A percentile compares a stretch with the other conserved stretches of the same genome.
Evolutionary conservation across 2,113 vertebrate genomes (phyloP).

Genomic region (Tyrannus savana): DNA sequence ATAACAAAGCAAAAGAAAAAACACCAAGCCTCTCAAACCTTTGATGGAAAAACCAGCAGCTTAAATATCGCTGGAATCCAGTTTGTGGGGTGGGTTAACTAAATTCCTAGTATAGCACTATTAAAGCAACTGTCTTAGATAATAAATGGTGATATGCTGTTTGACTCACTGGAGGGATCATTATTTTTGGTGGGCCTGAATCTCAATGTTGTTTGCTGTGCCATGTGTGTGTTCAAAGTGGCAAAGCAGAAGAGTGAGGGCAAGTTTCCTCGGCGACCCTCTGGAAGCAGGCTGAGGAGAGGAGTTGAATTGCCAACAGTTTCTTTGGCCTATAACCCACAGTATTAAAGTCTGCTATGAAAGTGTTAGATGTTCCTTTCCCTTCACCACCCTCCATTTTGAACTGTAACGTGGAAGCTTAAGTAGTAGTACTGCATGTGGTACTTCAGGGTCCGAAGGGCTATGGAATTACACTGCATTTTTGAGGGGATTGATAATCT

Average conservation of each 20-base stretch:
- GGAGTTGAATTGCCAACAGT: neutral
- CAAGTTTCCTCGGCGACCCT: neutral
- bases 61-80: no score
- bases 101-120: neutral
- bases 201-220: neutral
- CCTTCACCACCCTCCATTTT: neutral
- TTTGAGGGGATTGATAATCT: neutral
- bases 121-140: neutral
- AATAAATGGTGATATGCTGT: neutral
- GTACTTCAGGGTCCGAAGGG: fast-evolving
- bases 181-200: neutral
- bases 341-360: neutral
- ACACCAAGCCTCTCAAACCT: no score
- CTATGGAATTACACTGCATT: neutral
- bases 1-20: no score
- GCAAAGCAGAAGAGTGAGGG: neutral
- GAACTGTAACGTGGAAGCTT: neutral
- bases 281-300: neutral
- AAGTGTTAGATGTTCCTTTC: neutral
- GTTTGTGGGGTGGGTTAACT: neutral
- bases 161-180: neutral
- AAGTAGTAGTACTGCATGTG: no score
- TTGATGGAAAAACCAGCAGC: no score
- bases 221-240: neutral
- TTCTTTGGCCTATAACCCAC: neutral